Base-by-base conservation (phyloP, 1,140 invertebrate species). In the Aphaenogaster rudis region DNA sequence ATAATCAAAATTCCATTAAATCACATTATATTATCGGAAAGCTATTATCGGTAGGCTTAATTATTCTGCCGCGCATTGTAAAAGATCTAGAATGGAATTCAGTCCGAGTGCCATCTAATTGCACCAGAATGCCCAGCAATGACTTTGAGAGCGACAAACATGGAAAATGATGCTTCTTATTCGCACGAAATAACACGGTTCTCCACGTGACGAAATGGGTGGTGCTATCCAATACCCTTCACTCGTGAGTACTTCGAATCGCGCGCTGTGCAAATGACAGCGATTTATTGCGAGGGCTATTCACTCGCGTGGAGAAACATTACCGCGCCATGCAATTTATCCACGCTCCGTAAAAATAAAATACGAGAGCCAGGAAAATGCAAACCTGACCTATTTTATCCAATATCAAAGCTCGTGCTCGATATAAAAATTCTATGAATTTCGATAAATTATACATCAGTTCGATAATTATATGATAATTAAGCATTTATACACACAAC, bases 141-240 rank as follows among this genome's bases (percentile, higher is more conserved):
- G 92, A 90, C 92, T 93, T 93, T 93, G 92, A 93, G 90, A 92
- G 78, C 86, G 90, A 89, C 92, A 90, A 94, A 94, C 88, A 91
- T 93, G 90, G 91, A 89, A 67, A 85, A 13, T 36, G 80, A 76
- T 33, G 80, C 71, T 77, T 85, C 79, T 72, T 61, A 64, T 42
- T 42, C 72, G 42, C 80, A 15, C 15, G 45, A 66, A 64, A 86
- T 71, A 72, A 86, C 77, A 79, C 61, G 48, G 54, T 86, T 88
- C 54, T 76, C 52, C 21, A 52, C 48, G 52, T 84, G 78, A 28
- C 61, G 66, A 76, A 76, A 84, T 76, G 71, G 80, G 67, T 84
- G 28, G 80, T 84, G 57, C 80, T 77, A 79, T 71, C 57, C 67
- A 52, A 82, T 72, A 82, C 78, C 78, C 86, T 87, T 81, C 78